Evolutionary conservation across 2,888 invertebrate genomes (phyloP), one percentile per base, ranked within the genome.

Genomic region (Odontothrips loti): DNA sequence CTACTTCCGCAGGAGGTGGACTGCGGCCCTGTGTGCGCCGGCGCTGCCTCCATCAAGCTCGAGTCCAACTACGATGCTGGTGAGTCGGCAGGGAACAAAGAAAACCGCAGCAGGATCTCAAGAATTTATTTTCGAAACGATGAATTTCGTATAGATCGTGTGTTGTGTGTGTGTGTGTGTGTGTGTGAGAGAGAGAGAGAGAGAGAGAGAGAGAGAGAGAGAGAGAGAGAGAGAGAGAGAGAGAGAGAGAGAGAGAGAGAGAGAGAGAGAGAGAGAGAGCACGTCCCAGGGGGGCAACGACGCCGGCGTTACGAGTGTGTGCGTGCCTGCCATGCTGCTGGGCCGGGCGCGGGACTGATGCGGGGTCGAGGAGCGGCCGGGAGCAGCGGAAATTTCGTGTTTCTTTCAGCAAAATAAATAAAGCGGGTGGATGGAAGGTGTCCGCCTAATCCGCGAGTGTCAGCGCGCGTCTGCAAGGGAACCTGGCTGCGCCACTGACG

Each of bases 1-100:
- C 34, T 43, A 6, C 2, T 75, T 3, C 27, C 10, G 27, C 68
- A 75, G 68, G 68, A 75, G 68, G 68, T 75, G 23, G 68, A 75
- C 68, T 75, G 68, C 68, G 27, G 68, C 68, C 68, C 68, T 10
- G 68, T 75, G 68, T 75, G 68, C 27, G 68, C 68, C 6, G 58
- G 20, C 58, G 58, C 15, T 10, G 68, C 68, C 68, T 12, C 12
- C 23, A 27, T 75, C 27, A 75, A 75, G 68, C 68, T 23, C 23
- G 68, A 75, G 68, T 27, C 68, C 23, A 23, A n/a, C 12, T 75
- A 75, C 27, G 68, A 27, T 8, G 58, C 20, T 17, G 68, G 68
- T 75, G 68, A 75, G 68, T 75, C 20, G n/a, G 10, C 8, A 11
- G 11, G 68, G 23, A 23, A 23, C 23, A 8, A 15, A 58, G 20